phyloP scores from a whole-genome alignment of 2,113 vertebrate genomes.

The Limanda limanda region DNA sequence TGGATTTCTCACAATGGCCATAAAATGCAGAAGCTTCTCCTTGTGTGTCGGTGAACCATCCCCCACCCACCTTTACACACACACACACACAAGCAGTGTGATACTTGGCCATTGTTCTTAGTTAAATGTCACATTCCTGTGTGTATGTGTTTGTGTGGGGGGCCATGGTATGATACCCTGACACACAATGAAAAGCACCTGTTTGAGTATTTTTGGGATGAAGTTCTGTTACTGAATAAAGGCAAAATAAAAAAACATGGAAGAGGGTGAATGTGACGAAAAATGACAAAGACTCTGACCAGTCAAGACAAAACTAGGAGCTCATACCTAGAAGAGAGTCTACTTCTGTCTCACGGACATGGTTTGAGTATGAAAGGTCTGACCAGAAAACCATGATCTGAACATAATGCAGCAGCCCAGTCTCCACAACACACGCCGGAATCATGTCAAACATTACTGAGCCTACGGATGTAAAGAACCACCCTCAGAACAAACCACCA shows the following conservation, averaged over 20 bases:
- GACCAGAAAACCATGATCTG: not conserved
- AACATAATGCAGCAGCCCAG: not conserved
- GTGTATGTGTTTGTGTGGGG: not conserved
- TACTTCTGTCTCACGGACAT: too few relatives aligned
- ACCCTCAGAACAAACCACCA: too few relatives aligned
- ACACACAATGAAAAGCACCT: constrained; percentile 21
- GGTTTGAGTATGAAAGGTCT: too few relatives aligned
- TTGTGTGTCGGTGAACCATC: constrained; percentile 17
- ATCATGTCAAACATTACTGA: not conserved
- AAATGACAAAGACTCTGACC: too few relatives aligned
- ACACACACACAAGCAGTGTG: constrained; percentile 4
- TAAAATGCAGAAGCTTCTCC: constrained; percentile 9
- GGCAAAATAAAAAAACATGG: too few relatives aligned
- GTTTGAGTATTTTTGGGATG: not conserved
- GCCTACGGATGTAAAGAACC: not conserved
- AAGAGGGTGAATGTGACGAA: too few relatives aligned
- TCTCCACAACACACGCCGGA: not conserved
- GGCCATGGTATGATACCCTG: not conserved
- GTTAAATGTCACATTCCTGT: constrained; percentile 66
- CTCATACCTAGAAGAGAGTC: too few relatives aligned
- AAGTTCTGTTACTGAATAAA: too few relatives aligned
- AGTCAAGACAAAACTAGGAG: too few relatives aligned
- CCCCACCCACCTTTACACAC: constrained; percentile 6
- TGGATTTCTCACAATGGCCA: not conserved
- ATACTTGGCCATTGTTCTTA: constrained; percentile 42